Evolutionary conservation across 2,113 vertebrate species (phyloP), one percentile per base, ranked within the genome.

Genomic region (Oncorhynchus gorbuscha): DNA sequence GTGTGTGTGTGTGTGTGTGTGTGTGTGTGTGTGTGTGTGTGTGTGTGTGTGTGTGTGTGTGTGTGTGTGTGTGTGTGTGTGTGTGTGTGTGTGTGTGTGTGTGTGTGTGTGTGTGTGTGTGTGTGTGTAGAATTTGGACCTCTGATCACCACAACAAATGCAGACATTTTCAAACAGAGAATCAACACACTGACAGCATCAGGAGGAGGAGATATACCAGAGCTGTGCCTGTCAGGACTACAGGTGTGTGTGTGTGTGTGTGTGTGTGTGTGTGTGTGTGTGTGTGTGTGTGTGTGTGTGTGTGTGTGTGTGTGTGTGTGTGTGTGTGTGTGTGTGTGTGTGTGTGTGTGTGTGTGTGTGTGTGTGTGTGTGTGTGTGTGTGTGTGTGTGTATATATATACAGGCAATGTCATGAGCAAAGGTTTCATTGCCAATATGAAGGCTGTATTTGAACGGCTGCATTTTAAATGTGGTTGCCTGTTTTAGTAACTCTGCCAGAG

Each of bases 201-300:
- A 1, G 92, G 73, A 71, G 92, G 91, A 72, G 91, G 91, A 76
- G 92, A 93, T 67, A 3, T 5, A 3, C 88, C 88, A 68, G 91
- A 92, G 73, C 6, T 89, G 81, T 72, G 79, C 49, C 80, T 94
- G 49, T 93, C 91, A 72, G 91, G 85, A 72, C 85, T 93, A 4
- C 87, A 84, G 88, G 90, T 92, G 62, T 45, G 66, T 73, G 48
- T 20, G 35, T 66, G 51, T 70, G 66, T 61, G 49, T 69, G 65
- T 35, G 58, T 62, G 59, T 24, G 3, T 24, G 12, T 45, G 49
- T 69, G 65, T 35, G 58, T 62, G 59, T 24, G 3, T 24, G 12
- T 45, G 49, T 69, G 65, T 35, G 58, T 62, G 59, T 24, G 3
- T 24, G 12, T 45, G 49, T 69, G 65, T 35, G 58, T 62, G 59